Base-by-base conservation (phyloP, 2,113 vertebrate genomes). In the Bagarius yarrelli region DNA sequence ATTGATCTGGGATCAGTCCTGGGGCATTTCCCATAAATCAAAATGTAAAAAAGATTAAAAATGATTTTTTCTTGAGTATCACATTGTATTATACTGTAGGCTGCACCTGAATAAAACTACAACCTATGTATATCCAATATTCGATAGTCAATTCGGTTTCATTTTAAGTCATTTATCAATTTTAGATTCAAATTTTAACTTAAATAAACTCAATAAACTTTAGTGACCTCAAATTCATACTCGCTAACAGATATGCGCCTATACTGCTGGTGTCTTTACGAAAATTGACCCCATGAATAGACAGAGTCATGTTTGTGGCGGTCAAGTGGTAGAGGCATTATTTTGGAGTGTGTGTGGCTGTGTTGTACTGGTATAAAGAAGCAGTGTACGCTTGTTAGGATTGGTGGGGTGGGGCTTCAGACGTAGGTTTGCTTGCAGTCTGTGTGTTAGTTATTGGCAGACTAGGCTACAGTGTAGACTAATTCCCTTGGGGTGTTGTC, bases 301-400 rank as follows among this genome's bases (percentile, higher is more conserved):
- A 82, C 85, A 86, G 67, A 84, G 82, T 71, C 57, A 52, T 47
- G 76, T 81, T 82, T 86, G 76, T 82, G 53, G 71, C 23, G 12
- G 18, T 76, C 76, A 55, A 73, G 70, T 83, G 82, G 47, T 60
- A 56, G 73, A 55, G 11, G 63, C 23, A 71, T 72, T 73, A 84
- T 84, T 86, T 84, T 76, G 60, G 76, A 82, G 64, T 69, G 64
- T 82, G 76, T 77, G 64, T 86, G 82, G 66, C 30, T 72, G 78
- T 75, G 80, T 81, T 81, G 67, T 76, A 66, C 70, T 79, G 57
- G 63, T 61, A 85, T 79, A 87, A 85, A 87, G 81, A 50, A 40
- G 40, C 57, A 78, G 78, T 85, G 85, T 83, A 34, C 61, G 36
- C 70, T 59, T 19, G 78, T 79, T 61, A 83, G 60, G 73, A 56